Evolutionary conservation across 2,888 invertebrate genomes (phyloP).

Genomic region (Ernsta delagoae): DNA sequence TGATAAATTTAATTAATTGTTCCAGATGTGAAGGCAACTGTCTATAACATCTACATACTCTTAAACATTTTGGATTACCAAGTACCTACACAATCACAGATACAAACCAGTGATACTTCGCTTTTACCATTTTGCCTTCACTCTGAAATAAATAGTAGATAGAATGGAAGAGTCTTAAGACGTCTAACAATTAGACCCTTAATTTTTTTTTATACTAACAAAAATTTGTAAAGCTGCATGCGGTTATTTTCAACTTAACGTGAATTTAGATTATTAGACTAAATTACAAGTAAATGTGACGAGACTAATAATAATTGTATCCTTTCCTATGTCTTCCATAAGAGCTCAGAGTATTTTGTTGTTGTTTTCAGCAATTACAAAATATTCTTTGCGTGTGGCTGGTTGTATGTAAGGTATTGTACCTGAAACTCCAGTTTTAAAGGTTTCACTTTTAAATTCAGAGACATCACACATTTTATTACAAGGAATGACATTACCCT

Average conservation of each 20-base stretch:
- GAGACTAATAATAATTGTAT: conserved; percentile 32
- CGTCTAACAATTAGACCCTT: conserved; percentile 8
- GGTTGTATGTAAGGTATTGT: conserved; percentile 93
- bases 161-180: conserved; percentile 4
- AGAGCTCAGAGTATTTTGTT: conserved; percentile 83
- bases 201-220: conserved; percentile 5
- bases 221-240: conserved; percentile 24
- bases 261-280: conserved; percentile 15
- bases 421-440: conserved; percentile 68
- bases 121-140: conserved; percentile 16
- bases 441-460: conserved; percentile 75
- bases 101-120: too few relatives aligned
- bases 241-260: neutral
- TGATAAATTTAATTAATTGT: neutral
- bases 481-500: conserved; percentile 74
- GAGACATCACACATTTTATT: conserved; percentile 71
- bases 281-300: conserved; percentile 7
- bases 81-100: neutral
- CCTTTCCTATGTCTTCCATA: conserved; percentile 44
- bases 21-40: conserved; percentile 22
- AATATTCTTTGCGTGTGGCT: conserved; percentile 94
- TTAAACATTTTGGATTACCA: neutral
- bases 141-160: conserved; percentile 19
- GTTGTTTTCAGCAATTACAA: conserved; percentile 90
- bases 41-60: too few relatives aligned